phyloP scores from a whole-genome alignment of 2,888 invertebrate species.

The Leptinotarsa juncta region DNA sequence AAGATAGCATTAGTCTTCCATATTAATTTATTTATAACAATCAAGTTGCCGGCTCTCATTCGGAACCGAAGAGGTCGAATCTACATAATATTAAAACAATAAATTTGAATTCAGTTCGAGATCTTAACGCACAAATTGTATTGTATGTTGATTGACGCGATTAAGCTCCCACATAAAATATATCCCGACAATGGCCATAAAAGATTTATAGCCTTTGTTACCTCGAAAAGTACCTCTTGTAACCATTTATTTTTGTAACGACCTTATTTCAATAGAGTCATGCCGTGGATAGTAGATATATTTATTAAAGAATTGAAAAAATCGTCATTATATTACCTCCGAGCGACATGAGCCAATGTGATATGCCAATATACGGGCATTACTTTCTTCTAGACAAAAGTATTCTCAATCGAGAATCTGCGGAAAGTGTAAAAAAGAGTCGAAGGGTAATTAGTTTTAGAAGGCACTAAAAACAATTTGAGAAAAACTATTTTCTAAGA shows the following conservation, averaged over 20 bases:
- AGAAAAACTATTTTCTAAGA: too few species aligned
- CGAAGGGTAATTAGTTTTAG: too few species aligned
- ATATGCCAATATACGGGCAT: background rate
- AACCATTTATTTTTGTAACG: conserved; percentile 28
- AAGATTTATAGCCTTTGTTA: conserved; percentile 43
- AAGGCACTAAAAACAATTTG: too few species aligned
- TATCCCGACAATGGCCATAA: conserved; percentile 39
- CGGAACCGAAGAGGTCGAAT: conserved; percentile 20
- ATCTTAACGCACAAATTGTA: conserved; percentile 39
- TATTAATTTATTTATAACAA: conserved; percentile 14
- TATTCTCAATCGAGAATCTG: too few species aligned
- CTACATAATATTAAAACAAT: conserved; percentile 35
- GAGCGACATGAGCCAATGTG: background rate
- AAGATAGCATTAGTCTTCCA: conserved; percentile 4
- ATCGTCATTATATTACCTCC: background rate
- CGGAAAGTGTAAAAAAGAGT: too few species aligned
- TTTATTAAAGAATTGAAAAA: background rate
- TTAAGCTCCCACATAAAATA: conserved; percentile 42
- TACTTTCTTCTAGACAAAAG: too few species aligned
- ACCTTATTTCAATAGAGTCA: conserved; percentile 23
- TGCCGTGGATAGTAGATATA: background rate
- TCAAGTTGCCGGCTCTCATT: conserved; percentile 5
- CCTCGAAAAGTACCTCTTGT: conserved; percentile 28
- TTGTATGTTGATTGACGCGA: conserved; percentile 45
- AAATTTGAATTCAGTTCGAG: conserved; percentile 39